Conservation (phyloP, 2,113 vertebrate species). For the Nansenia antarctica region DNA sequence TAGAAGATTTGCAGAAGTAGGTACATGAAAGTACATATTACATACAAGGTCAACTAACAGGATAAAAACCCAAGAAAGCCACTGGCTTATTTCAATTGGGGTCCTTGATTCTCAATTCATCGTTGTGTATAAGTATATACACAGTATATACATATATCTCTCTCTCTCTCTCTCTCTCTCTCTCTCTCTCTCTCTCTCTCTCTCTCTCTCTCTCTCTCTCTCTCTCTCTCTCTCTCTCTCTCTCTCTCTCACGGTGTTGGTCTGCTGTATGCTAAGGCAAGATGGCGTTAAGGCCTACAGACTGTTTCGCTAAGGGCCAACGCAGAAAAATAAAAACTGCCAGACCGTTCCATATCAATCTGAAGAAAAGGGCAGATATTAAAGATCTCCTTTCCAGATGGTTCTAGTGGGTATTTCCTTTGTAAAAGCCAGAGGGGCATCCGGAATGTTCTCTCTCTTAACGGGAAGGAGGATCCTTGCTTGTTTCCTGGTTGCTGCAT, state of each 20-base stretch:
- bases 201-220: slow-evolving; percentile 25
- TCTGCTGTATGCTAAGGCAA: slow-evolving; percentile 57
- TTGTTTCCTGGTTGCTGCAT: slow-evolving; percentile 23
- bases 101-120: too few species aligned
- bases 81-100: too few species aligned
- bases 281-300: not conserved
- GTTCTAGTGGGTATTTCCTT: not conserved
- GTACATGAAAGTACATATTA: too few species aligned
- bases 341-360: not conserved
- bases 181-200: not conserved
- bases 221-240: not conserved
- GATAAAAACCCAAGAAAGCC: too few species aligned
- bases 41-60: too few species aligned
- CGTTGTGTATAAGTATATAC: too few species aligned
- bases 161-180: not conserved
- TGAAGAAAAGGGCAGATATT: not conserved
- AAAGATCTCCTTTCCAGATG: not conserved
- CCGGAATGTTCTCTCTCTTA: not conserved
- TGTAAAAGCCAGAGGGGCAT: not conserved
- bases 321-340: slow-evolving; percentile 16
- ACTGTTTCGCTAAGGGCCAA: slow-evolving; percentile 33
- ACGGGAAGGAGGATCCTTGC: not conserved
- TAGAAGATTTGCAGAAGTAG: too few species aligned
- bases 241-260: slow-evolving; percentile 49
- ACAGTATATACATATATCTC: too few species aligned